Evolutionary conservation across 2,888 invertebrate species (phyloP).

Genomic region (Dusona sp.): DNA sequence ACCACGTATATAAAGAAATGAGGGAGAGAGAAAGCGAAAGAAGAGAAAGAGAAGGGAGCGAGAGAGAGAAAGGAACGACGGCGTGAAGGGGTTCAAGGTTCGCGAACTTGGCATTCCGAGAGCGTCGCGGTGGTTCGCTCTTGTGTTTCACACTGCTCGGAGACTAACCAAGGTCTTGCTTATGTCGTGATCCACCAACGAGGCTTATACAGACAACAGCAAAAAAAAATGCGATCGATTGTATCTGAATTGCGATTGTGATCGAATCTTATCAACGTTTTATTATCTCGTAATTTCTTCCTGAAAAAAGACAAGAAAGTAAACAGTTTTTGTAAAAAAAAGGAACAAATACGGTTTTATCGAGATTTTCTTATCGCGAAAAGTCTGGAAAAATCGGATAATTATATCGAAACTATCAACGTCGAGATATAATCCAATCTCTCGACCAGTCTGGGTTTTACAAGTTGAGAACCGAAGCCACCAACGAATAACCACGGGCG

Average conservation of each 20-base stretch:
- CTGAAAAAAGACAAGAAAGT: not conserved
- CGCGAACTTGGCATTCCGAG: conserved; percentile 82
- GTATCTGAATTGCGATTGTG: conserved; percentile 20
- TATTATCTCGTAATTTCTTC: not conserved
- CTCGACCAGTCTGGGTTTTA: not conserved
- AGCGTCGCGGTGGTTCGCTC: conserved; percentile 76
- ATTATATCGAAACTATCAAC: not conserved
- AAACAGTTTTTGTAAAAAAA: not conserved
- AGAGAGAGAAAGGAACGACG: conserved; percentile 37
- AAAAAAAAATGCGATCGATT: conserved; percentile 27
- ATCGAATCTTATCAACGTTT: conserved; percentile 24
- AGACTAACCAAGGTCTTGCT: conserved; percentile 60
- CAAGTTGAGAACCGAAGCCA: conserved; percentile 59
- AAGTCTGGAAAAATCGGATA: not conserved
- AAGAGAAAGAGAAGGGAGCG: conserved; percentile 24
- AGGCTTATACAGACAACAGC: not conserved
- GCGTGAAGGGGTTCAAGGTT: conserved; percentile 81
- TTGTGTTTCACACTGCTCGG: conserved; percentile 56
- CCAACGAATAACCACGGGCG: conserved; percentile 47
- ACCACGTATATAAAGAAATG: not conserved
- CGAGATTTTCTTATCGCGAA: not conserved
- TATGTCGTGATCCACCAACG: conserved; percentile 40
- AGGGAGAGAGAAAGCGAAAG: not conserved
- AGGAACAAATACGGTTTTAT: not conserved
- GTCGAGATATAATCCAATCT: not conserved